Evolutionary conservation across 2,113 vertebrate genomes (phyloP).

Genomic region (Pogona vitticeps): DNA sequence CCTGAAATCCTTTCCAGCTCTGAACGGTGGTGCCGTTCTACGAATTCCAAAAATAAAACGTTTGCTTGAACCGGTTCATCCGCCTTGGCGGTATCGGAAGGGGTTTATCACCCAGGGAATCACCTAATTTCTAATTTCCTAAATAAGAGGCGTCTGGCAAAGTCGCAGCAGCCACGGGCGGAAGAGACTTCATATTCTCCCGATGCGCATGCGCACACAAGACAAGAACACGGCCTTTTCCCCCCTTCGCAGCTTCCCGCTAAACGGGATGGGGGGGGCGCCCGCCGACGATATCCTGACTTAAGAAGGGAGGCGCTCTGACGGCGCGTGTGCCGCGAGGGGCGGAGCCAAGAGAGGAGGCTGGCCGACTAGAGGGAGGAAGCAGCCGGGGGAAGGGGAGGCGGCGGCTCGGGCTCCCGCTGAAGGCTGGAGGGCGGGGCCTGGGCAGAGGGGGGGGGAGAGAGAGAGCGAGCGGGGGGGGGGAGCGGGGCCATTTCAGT

Average conservation of each 20-base stretch:
- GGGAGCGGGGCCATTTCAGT: constrained; percentile 40
- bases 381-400: background rate
- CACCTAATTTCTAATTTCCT: too few relatives aligned
- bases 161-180: too few relatives aligned
- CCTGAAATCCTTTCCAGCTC: too few relatives aligned
- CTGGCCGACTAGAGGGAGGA: too few relatives aligned
- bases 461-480: background rate
- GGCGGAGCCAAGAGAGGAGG: background rate
- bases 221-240: background rate
- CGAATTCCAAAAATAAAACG: too few relatives aligned
- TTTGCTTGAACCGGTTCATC: too few relatives aligned
- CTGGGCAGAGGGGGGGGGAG: background rate
- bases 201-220: background rate
- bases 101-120: too few relatives aligned
- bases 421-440: constrained; percentile 12
- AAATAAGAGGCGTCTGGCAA: too few relatives aligned
- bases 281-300: background rate
- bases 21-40: too few relatives aligned
- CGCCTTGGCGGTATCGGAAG: too few relatives aligned
- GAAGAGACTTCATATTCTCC: background rate
- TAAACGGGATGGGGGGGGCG: background rate
- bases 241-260: background rate
- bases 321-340: background rate
- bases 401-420: background rate
- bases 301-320: background rate